Percentiles rank a stretch among this genome's conserved stretches.
Conservation (phyloP, 2,797 vertebrate genomes). For the Cetoscarus ocellatus region DNA sequence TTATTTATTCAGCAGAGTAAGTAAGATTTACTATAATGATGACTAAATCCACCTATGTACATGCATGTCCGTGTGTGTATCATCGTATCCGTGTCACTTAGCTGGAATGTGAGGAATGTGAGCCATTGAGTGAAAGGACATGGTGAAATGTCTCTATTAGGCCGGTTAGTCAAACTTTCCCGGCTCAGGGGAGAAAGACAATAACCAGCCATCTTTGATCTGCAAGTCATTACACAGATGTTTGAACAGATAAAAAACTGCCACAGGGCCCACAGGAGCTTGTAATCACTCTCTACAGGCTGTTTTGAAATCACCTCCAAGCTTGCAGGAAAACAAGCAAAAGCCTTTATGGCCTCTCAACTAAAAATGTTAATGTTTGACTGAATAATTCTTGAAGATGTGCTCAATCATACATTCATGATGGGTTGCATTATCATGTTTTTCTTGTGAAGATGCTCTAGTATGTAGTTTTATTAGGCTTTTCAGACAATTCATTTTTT, state of each 20-base stretch:
- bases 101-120: conserved; percentile 72
- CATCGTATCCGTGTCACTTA: conserved; percentile 59
- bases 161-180: conserved; percentile 54
- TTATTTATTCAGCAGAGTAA: not conserved
- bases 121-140: conserved; percentile 50
- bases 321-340: not conserved
- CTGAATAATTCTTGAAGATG: not conserved
- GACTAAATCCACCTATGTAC: not conserved
- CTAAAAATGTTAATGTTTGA: not conserved
- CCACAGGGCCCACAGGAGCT: conserved; percentile 1
- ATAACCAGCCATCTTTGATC: conserved; percentile 52
- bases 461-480: too few relatives aligned
- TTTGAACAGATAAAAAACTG: conserved; percentile 46
- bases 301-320: not conserved
- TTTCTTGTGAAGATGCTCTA: too few relatives aligned
- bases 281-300: conserved; percentile 13
- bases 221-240: conserved; percentile 26
- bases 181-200: conserved; percentile 56
- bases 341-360: not conserved
- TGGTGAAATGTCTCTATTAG: conserved; percentile 56
- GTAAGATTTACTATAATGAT: not conserved
- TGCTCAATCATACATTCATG: too few relatives aligned
- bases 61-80: conserved; percentile 35
- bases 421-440: too few relatives aligned
- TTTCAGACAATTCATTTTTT: too few relatives aligned